These are phyloP conservation scores for Anisognathus igniventris DNA, from an alignment of 2,797 vertebrate genomes.

Conservation along the genomic window DNA sequence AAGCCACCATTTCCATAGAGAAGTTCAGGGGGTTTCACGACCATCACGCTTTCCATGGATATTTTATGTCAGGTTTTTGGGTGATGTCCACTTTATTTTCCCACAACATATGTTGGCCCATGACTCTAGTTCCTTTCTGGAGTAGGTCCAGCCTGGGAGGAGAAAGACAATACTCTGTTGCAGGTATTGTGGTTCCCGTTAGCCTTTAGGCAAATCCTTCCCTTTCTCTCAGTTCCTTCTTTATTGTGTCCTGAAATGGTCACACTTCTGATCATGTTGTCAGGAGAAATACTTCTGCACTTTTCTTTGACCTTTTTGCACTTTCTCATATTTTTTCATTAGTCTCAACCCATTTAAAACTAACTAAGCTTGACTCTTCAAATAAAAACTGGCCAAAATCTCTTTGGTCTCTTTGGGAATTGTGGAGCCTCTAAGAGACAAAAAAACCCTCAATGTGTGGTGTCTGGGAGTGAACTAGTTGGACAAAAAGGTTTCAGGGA, in stretches of 20 bases:
- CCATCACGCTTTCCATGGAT: not conserved
- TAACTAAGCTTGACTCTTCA: conserved; percentile 41
- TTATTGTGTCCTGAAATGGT: conserved; percentile 5
- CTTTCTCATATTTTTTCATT: conserved; percentile 34
- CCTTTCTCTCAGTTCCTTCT: not conserved
- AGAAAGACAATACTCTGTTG: not conserved
- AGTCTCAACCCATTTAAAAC: conserved; percentile 32
- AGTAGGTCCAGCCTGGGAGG: not conserved
- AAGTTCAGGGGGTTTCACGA: not conserved
- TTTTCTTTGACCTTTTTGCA: conserved; percentile 23
- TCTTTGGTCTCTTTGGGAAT: conserved; percentile 8
- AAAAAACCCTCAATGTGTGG: not conserved
- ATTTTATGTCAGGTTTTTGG: not conserved
- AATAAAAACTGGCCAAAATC: conserved; percentile 2
- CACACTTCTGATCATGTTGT: not conserved
- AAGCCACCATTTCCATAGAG: not conserved
- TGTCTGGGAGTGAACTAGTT: not conserved
- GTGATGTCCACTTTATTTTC: not conserved
- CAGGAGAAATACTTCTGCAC: not conserved
- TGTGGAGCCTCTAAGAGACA: not conserved
- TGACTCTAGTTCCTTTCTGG: not conserved
- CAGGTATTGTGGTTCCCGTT: not conserved
- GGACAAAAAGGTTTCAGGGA: not conserved
- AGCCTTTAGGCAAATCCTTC: not conserved
- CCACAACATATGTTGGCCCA: not conserved